Percentiles rank a stretch among this genome's conserved stretches.
phyloP scores from a whole-genome alignment of 2,113 vertebrate species.

The Sander vitreus region DNA sequence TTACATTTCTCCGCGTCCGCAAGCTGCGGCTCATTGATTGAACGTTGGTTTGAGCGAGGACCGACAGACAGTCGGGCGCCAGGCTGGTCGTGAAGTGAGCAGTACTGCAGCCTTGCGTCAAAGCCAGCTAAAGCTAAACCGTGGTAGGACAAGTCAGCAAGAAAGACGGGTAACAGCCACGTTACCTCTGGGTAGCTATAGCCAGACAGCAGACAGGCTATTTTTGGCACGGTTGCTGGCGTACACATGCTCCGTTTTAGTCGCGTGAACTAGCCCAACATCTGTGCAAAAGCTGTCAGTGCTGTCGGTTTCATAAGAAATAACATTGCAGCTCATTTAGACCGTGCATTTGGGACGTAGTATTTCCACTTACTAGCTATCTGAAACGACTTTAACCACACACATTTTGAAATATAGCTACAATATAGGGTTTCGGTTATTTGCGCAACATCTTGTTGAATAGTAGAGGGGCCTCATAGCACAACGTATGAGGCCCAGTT shows the following conservation, averaged over 20 bases:
- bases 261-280: background rate
- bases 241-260: conserved; percentile 43
- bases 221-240: conserved; percentile 53
- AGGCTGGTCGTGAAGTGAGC: background rate
- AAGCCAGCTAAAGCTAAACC: conserved; percentile 68
- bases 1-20: background rate
- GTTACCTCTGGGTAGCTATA: conserved; percentile 45
- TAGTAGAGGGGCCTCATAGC: conserved; percentile 25
- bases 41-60: conserved; percentile 19
- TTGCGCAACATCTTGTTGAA: conserved; percentile 4
- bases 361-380: background rate
- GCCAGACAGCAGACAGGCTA: conserved; percentile 45
- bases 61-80: conserved; percentile 38
- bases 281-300: conserved; percentile 16
- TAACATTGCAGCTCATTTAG: background rate
- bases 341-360: background rate
- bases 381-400: background rate
- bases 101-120: conserved; percentile 71
- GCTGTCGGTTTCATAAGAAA: conserved; percentile 1
- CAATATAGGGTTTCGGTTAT: background rate
- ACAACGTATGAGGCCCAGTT: conserved; percentile 54
- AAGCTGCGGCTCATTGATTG: background rate
- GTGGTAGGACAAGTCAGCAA: conserved; percentile 51
- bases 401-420: background rate
- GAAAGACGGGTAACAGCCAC: conserved; percentile 51